phyloP scores from a whole-genome alignment of 2,797 vertebrate genomes.

The Lindbergichthys nudifrons region DNA sequence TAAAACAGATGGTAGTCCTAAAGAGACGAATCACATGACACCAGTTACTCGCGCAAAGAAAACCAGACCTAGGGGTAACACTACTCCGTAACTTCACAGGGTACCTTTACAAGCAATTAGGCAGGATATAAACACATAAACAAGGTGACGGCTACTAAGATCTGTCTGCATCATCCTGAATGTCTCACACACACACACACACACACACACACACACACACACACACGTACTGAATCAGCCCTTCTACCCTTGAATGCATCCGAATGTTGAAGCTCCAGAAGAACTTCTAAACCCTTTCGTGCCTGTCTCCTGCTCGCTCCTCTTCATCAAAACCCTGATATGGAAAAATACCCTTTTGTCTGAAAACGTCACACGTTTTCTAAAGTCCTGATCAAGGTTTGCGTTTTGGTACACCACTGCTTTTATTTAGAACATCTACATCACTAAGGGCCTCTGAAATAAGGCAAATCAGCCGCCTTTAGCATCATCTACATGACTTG shows the following conservation, averaged over 20 bases:
- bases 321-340: constrained; percentile 21
- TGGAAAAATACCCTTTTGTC: not conserved
- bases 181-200: constrained; percentile 5
- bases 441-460: not conserved
- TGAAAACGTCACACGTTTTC: not conserved
- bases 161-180: constrained; percentile 18
- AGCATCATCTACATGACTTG: not conserved
- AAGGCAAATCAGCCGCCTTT: constrained; percentile 2
- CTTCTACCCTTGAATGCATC: constrained; percentile 20
- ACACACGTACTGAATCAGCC: not conserved
- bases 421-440: not conserved
- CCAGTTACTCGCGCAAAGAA: not conserved
- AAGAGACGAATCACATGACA: not conserved
- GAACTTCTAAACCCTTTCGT: constrained; percentile 18
- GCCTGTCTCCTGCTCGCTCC: constrained; percentile 23
- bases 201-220: constrained; percentile 3
- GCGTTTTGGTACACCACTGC: constrained; percentile 18
- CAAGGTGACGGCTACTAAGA: not conserved
- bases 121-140: constrained; percentile 10
- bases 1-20: too few species aligned
- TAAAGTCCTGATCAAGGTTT: constrained; percentile 8
- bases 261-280: constrained; percentile 35
- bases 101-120: constrained; percentile 8
- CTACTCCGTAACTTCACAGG: constrained; percentile 1
- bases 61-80: not conserved